A percentile compares a stretch with the other conserved stretches of the same genome.
These are phyloP conservation scores for Dipodomys ordii DNA, from an alignment of 2,113 vertebrate genomes.

Conservation along the genomic window DNA sequence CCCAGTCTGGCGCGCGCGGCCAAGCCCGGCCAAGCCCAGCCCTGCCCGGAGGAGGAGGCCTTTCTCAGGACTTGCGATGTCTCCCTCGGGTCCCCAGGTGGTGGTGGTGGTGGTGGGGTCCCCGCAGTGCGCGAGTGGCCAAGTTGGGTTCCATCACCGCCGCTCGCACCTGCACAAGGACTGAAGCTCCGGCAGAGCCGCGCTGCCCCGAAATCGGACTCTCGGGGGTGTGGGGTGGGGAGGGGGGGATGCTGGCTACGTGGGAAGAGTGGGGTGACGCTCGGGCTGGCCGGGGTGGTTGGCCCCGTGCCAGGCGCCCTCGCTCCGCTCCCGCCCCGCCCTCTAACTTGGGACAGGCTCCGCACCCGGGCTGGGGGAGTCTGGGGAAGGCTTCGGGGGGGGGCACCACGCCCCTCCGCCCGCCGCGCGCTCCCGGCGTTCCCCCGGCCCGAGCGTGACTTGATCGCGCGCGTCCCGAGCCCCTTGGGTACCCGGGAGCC, in stretches of 20 bases:
- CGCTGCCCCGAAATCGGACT: no score
- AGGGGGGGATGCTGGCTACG: no score
- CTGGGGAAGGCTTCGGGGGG: neutral
- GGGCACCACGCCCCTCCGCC: slow-evolving; percentile 28
- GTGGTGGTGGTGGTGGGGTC: neutral
- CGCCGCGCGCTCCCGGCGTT: neutral
- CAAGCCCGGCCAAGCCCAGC: neutral
- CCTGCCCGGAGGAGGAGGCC: neutral
- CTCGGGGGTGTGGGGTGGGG: no score
- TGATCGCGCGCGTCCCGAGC: neutral
- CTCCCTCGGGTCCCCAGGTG: neutral
- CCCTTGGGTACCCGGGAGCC: no score
- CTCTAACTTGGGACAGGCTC: no score
- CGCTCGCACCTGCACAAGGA: neutral
- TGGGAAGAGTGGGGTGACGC: no score
- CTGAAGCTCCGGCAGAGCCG: no score
- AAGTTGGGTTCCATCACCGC: neutral
- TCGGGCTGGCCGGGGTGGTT: no score
- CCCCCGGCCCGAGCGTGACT: slow-evolving; percentile 45
- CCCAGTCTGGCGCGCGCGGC: no score
- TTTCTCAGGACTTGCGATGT: neutral
- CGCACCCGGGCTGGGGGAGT: neutral
- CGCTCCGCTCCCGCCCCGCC: no score
- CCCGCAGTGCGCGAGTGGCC: neutral
- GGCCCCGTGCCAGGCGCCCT: no score